These are phyloP conservation scores for Xenopus borealis DNA, from an alignment of 2,113 vertebrate genomes.

Conservation along the genomic window DNA sequence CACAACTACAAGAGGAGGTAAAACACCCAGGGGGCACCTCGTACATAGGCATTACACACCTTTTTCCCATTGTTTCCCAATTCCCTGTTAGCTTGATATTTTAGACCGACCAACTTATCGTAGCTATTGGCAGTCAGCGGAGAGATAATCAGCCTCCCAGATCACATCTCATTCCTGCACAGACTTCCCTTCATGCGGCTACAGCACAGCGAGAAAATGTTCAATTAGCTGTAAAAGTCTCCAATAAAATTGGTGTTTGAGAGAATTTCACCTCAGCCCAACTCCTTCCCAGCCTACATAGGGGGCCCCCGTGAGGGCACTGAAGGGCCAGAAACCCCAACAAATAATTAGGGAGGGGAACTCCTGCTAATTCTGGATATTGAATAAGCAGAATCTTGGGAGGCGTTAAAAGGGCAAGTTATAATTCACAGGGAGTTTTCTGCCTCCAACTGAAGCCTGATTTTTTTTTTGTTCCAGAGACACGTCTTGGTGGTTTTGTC, in stretches of 20 bases:
- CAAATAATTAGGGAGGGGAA: not conserved
- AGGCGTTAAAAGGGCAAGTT: conserved; percentile 5
- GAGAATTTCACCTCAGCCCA: no score
- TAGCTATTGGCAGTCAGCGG: conserved; percentile 39
- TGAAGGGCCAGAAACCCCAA: no score
- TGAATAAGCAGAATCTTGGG: not conserved
- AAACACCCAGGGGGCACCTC: no score
- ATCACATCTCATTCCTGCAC: conserved; percentile 26
- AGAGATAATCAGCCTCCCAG: conserved; percentile 47
- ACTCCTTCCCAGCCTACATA: not conserved
- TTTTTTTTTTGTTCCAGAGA: conserved; percentile 48
- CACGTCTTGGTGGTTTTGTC: conserved; percentile 44
- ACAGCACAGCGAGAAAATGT: conserved; percentile 21
- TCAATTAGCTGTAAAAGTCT: conserved; percentile 30
- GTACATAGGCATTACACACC: no score
- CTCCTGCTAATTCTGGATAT: conserved; percentile 2
- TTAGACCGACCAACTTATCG: conserved; percentile 44
- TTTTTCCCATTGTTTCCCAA: no score
- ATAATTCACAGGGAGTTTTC: conserved; percentile 18
- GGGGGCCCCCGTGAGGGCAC: not conserved
- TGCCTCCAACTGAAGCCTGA: not conserved
- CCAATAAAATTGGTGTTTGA: no score
- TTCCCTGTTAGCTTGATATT: conserved; percentile 45
- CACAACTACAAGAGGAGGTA: no score
- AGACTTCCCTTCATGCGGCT: conserved; percentile 43